Evolutionary conservation across 2,888 invertebrate genomes (phyloP).

Genomic region (Tachina grossa): DNA sequence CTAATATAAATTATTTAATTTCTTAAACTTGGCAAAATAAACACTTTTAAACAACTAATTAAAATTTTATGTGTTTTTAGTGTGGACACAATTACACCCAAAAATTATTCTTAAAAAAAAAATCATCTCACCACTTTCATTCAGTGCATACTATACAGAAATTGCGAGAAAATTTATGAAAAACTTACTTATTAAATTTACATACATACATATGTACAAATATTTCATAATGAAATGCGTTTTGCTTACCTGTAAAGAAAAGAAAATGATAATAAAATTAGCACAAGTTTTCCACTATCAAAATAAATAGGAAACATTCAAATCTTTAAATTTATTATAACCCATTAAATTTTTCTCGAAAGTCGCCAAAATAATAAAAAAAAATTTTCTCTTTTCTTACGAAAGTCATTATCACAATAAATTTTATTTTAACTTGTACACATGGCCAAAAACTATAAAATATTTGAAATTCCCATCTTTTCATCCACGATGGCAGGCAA

Average conservation of each 20-base stretch:
- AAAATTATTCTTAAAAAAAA: neutral
- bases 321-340: neutral
- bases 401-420: conserved; percentile 36
- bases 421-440: conserved; percentile 19
- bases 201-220: neutral
- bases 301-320: conserved; percentile 5
- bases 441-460: neutral
- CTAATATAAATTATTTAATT: no score
- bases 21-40: no score
- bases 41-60: neutral
- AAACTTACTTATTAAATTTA: conserved; percentile 27
- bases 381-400: conserved; percentile 44
- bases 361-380: neutral
- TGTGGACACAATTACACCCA: no score
- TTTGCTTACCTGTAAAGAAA: conserved; percentile 65
- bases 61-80: neutral
- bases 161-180: neutral
- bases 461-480: neutral
- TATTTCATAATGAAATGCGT: neutral
- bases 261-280: conserved; percentile 12
- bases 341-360: conserved; percentile 12
- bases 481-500: conserved; percentile 8
- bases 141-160: no score
- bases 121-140: neutral
- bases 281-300: conserved; percentile 20